These are phyloP conservation scores for Cephus spinipes DNA, from an alignment of 2,888 invertebrate species.

Conservation along the genomic window DNA sequence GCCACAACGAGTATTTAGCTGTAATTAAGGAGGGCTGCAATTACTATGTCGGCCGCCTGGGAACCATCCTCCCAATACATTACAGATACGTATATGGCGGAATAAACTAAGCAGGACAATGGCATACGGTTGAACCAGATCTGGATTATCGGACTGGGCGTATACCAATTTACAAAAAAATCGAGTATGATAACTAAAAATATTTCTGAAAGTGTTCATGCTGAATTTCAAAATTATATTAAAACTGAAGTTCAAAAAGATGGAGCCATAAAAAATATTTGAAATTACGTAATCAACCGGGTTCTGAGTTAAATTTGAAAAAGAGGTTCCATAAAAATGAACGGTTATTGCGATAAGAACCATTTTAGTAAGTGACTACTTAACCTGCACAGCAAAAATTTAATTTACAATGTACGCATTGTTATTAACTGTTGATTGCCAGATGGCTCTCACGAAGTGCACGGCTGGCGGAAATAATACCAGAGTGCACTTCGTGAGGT, in stretches of 20 bases:
- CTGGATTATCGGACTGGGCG: neutral
- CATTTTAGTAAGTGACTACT: neutral
- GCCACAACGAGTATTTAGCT: conserved; percentile 30
- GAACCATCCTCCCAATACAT: conserved; percentile 32
- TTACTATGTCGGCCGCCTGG: conserved; percentile 31
- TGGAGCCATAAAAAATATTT: too few species aligned
- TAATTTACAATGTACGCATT: neutral
- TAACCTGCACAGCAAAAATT: neutral
- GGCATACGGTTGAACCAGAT: conserved; percentile 14
- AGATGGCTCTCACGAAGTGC: neutral
- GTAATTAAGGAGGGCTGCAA: conserved; percentile 39
- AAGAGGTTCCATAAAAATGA: too few species aligned
- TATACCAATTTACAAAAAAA: neutral
- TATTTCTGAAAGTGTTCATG: too few species aligned
- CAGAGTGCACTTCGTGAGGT: neutral
- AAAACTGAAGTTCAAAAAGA: neutral
- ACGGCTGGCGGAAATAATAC: neutral
- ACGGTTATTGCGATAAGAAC: neutral
- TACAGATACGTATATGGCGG: conserved; percentile 17
- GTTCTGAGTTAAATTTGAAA: too few species aligned
- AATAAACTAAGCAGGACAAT: conserved; percentile 36
- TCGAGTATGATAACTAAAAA: too few species aligned
- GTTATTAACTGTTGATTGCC: neutral
- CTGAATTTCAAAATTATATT: too few species aligned
- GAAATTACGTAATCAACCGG: too few species aligned